Base-by-base conservation (phyloP, 2,888 invertebrate genomes). In the Ypsolopha scabrella region DNA sequence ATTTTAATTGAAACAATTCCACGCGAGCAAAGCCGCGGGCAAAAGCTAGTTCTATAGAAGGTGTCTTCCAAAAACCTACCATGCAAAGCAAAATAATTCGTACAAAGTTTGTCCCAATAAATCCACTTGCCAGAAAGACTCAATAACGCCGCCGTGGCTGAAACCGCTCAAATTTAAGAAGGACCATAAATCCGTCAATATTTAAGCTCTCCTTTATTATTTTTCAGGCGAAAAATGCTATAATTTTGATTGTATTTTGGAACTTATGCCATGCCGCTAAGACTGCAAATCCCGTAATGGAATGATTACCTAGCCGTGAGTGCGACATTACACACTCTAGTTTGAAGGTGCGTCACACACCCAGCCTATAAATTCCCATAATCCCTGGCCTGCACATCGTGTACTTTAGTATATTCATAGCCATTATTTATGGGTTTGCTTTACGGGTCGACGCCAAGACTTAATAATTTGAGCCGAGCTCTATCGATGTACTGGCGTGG, bases 111-210 rank as follows among this genome's bases (percentile, higher is more conserved):
- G 70, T 72, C 70, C 68, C 76, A 68, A 80, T 80, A 81, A 81
- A 80, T 80, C 76, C 70, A 68, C 68, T 62, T 65, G 58, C 65
- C 64, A 71, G 75, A 77, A 75, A 75, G 74, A 74, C 79, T 80
- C 79, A 79, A 80, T 75, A 80, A 83, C 79, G 75, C 73, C 75
- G 67, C 70, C 69, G 66, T 76, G 67, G 77, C 66, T 66, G 63
- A 60, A 58, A 59, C 80, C 80, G 81, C 81, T 81, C 82, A 80
- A 78, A 80, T 81, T 81, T 76, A 77, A 79, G 78, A 77, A 69
- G 72, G 72, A 72, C 73, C 80, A 83, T 86, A 86, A 85, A 86
- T 86, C 85, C 78, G 79, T 86, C 86, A 85, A 78, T 82, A 74
- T 72, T 77, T 78, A 82, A 83, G 83, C 82, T 81, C 70, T 73